Base-by-base conservation (phyloP, 2,888 invertebrate species). In the Quadroppia sp. region DNA sequence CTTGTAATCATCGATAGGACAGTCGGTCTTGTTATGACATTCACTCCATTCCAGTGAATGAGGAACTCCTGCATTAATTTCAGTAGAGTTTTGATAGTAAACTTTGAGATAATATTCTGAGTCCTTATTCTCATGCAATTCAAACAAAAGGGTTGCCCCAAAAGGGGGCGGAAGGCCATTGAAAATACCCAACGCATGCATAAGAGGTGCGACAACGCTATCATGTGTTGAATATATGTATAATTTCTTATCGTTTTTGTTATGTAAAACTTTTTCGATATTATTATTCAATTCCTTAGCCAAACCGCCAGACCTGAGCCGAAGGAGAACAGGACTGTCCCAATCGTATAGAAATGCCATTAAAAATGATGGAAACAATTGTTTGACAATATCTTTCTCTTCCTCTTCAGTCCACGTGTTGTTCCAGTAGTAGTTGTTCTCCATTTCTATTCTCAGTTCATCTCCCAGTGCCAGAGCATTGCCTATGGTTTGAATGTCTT, bases 161-260 rank as follows among this genome's bases (percentile, higher is more conserved):
- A 36, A 67, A 17, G 75, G 73, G 7, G 70, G 50, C 4, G 30
- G 40, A 17, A 17, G 15, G 4, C 23, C 28, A 32, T 75, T 73
- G 50, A 45, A 75, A 3, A 73, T 32, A 36, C 42, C 28, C 23
- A 75, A 23, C 17, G 73, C 69, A 48, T 69, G 53, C 30, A 75
- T 25, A 7, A 75, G 30, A 17, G 64, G 36, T 0, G n/a, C 70
- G 25, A 75, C n/a, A 36, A 32, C 53, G 20, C n/a, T 42, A 59
- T 75, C 73, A 32, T 75, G 75, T 23, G 75, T 75, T 25, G 75
- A 72, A 64, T 75, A 75, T 6, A 69, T 42, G 28, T 42, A 69
- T 7, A 75, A 0, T 71, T 73, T 72, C 32, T 20, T 32, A 25
- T 72, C 28, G 13, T 59, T 61, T 17, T 23, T 25, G 15, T 32